A percentile compares a stretch with the other conserved stretches of the same genome.
phyloP scores from a whole-genome alignment of 2,888 invertebrate species.

The Augochlorella aurata region DNA sequence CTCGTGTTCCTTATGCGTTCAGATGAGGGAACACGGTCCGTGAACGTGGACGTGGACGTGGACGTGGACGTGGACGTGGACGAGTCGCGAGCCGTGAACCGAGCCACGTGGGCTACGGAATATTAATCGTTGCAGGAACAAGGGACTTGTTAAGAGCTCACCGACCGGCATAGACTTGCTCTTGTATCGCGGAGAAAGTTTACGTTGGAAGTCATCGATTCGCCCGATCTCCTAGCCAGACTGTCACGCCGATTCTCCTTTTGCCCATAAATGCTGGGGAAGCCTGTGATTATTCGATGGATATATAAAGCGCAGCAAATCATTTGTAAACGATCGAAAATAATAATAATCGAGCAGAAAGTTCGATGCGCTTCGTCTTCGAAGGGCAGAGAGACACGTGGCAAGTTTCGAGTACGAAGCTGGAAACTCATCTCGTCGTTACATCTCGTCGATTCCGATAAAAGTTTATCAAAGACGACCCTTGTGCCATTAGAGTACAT shows the following conservation, averaged over 20 bases:
- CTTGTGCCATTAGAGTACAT: slow-evolving; percentile 47
- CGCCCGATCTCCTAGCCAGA: background rate
- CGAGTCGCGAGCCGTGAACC: background rate
- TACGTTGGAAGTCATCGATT: slow-evolving; percentile 9
- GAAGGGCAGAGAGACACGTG: background rate
- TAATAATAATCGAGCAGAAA: too few species aligned
- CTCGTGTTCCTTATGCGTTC: slow-evolving; percentile 44
- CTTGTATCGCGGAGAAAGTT: background rate
- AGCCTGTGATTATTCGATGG: background rate
- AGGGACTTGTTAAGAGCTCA: slow-evolving; percentile 44
- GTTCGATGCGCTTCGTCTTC: background rate
- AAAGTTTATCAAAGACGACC: slow-evolving; percentile 54
- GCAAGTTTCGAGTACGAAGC: background rate
- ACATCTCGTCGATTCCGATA: slow-evolving; percentile 40
- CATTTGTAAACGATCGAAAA: background rate
- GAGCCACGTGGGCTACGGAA: slow-evolving; percentile 44
- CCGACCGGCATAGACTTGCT: slow-evolving; percentile 16
- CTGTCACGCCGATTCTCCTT: background rate
- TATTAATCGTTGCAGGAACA: slow-evolving; percentile 49
- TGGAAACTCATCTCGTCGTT: slow-evolving; percentile 19
- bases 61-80: slow-evolving; percentile 34
- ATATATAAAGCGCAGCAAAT: too few species aligned
- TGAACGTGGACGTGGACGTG: slow-evolving; percentile 42
- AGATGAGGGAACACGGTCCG: slow-evolving; percentile 33
- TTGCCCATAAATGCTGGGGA: background rate